Conservation (phyloP, 1,140 invertebrate genomes). For the Piezodorus guildinii region DNA sequence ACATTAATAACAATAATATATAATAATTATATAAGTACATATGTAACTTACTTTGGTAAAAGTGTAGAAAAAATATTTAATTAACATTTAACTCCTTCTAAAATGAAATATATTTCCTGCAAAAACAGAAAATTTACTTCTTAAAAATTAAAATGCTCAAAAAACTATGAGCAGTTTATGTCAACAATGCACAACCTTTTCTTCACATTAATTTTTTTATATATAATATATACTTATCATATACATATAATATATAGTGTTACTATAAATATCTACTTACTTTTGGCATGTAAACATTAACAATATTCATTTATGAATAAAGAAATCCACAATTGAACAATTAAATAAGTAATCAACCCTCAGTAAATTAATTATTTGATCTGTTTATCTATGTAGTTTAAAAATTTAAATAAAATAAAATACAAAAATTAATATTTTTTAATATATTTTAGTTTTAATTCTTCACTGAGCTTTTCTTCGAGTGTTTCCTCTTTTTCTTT, state of each 20-base stretch:
- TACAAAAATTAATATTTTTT: constrained; percentile 11
- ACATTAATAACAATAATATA: too few relatives aligned
- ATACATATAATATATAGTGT: constrained; percentile 1
- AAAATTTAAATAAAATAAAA: not conserved
- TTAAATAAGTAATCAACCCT: too few relatives aligned
- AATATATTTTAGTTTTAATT: constrained; percentile 17
- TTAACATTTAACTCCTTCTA: too few relatives aligned
- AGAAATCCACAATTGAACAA: not conserved
- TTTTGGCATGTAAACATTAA: not conserved
- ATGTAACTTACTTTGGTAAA: too few relatives aligned
- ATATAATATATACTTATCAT: constrained; percentile 5
- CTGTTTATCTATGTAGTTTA: not conserved
- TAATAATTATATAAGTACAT: too few relatives aligned
- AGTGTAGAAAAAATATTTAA: too few relatives aligned
- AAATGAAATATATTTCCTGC: too few relatives aligned
- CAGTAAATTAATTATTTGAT: too few relatives aligned
- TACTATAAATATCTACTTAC: not conserved
- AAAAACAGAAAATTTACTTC: too few relatives aligned
- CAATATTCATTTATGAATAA: not conserved
- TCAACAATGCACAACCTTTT: not conserved
- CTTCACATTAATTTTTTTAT: not conserved
- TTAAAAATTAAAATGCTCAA: not conserved
- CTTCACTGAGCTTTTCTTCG: constrained; percentile 17
- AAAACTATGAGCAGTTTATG: not conserved
- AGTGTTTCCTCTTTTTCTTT: not conserved